phyloP scores from a whole-genome alignment of 2,888 invertebrate species.

The Tridacna gigas region DNA sequence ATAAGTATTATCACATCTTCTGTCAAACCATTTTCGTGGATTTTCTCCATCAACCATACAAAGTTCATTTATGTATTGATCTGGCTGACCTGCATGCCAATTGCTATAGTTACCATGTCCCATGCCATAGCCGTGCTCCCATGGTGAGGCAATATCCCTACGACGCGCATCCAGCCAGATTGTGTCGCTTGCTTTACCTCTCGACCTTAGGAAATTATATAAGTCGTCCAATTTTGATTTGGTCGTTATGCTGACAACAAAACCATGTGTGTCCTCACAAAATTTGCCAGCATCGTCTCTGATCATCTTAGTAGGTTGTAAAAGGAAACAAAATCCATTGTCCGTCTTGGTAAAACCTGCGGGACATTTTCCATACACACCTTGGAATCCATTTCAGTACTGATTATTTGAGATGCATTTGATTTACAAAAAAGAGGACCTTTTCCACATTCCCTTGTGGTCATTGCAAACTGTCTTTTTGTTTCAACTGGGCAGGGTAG shows the following conservation, averaged over 20 bases:
- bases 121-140: conserved; percentile 3
- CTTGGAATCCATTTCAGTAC: neutral
- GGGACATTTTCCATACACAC: neutral
- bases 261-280: neutral
- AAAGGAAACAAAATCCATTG: conserved; percentile 4
- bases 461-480: conserved; percentile 5
- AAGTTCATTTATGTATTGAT: neutral
- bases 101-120: neutral
- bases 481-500: neutral
- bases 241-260: neutral
- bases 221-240: neutral
- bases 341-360: neutral
- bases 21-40: neutral
- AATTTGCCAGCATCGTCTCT: neutral
- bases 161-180: neutral
- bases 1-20: neutral
- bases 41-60: neutral
- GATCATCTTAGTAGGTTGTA: neutral
- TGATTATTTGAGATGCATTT: neutral
- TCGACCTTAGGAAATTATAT: neutral
- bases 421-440: neutral
- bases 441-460: conserved; percentile 13
- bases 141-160: neutral
- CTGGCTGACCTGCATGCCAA: conserved; percentile 4
- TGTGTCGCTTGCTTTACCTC: neutral